These are phyloP conservation scores for Drosophila ezoana DNA, from an alignment of 2,888 invertebrate genomes.

Conservation along the genomic window DNA sequence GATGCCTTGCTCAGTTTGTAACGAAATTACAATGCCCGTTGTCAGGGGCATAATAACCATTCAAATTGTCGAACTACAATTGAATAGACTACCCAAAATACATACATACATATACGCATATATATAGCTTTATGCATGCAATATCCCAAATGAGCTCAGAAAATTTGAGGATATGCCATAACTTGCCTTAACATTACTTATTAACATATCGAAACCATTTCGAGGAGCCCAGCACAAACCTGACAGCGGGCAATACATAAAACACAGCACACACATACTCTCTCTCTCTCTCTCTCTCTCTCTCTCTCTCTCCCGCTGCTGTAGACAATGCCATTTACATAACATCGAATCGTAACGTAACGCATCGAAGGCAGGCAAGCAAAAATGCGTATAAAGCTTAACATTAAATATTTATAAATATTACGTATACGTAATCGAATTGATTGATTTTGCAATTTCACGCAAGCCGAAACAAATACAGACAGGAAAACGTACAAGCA, in stretches of 20 bases:
- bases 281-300: no score
- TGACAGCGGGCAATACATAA: constrained; percentile 31
- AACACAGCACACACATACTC: constrained; percentile 34
- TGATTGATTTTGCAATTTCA: constrained; percentile 82
- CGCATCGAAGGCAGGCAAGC: constrained; percentile 3
- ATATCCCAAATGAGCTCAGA: constrained; percentile 53
- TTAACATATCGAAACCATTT: constrained; percentile 68
- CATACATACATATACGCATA: not conserved
- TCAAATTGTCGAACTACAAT: constrained; percentile 25
- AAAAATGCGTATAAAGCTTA: constrained; percentile 63
- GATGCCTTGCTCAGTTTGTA: not conserved
- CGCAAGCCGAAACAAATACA: constrained; percentile 68
- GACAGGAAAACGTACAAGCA: not conserved
- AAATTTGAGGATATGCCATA: constrained; percentile 42
- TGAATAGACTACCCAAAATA: constrained; percentile 20
- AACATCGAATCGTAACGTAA: constrained; percentile 38
- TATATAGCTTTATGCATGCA: constrained; percentile 10
- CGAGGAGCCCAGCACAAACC: constrained; percentile 7
- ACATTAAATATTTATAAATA: constrained; percentile 82
- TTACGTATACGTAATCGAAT: constrained; percentile 81
- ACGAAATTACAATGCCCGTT: constrained; percentile 7
- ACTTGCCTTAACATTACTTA: constrained; percentile 53
- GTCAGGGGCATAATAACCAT: constrained; percentile 10
- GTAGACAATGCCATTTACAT: constrained; percentile 65
- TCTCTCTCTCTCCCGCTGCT: constrained; percentile 1